These are phyloP conservation scores for Ptiloglossa arizonensis DNA, from an alignment of 1,140 invertebrate genomes.

Conservation along the genomic window DNA sequence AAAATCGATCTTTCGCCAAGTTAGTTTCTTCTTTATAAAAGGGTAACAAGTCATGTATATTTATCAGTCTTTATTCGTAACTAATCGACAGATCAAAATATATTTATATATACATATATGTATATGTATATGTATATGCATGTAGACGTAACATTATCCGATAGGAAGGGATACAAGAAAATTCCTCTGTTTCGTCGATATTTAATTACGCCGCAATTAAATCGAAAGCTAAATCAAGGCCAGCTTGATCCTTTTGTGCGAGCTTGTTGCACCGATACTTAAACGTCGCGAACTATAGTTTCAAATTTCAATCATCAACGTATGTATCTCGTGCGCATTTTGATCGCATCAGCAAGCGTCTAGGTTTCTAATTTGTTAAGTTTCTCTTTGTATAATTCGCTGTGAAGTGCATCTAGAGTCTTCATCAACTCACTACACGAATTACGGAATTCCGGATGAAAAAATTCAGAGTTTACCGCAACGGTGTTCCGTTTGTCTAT, in stretches of 20 bases:
- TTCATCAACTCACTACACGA: conserved; percentile 19
- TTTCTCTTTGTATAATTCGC: conserved; percentile 11
- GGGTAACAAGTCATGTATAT: conserved; percentile 11
- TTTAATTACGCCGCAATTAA: conserved; percentile 48
- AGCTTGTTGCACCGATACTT: conserved; percentile 19
- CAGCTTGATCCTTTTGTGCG: conserved; percentile 68
- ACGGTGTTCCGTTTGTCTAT: background rate
- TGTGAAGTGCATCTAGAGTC: conserved; percentile 24
- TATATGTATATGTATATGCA: conserved; percentile 24
- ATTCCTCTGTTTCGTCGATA: conserved; percentile 39
- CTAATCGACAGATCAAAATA: conserved; percentile 73
- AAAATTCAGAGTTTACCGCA: background rate
- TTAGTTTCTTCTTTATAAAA: background rate
- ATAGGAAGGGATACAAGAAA: conserved; percentile 46
- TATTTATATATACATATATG: conserved; percentile 62
- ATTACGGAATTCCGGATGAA: background rate
- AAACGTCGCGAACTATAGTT: background rate
- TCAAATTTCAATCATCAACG: conserved; percentile 21
- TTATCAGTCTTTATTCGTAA: conserved; percentile 76
- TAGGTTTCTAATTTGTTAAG: conserved; percentile 24
- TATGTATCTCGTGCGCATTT: background rate
- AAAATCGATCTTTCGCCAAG: background rate
- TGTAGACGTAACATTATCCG: conserved; percentile 50
- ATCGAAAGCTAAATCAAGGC: conserved; percentile 66
- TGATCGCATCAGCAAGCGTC: conserved; percentile 24